These are phyloP conservation scores for Astreopora myriophthalma DNA, from an alignment of 64 coral and sea anemone species.

Conservation along the genomic window DNA sequence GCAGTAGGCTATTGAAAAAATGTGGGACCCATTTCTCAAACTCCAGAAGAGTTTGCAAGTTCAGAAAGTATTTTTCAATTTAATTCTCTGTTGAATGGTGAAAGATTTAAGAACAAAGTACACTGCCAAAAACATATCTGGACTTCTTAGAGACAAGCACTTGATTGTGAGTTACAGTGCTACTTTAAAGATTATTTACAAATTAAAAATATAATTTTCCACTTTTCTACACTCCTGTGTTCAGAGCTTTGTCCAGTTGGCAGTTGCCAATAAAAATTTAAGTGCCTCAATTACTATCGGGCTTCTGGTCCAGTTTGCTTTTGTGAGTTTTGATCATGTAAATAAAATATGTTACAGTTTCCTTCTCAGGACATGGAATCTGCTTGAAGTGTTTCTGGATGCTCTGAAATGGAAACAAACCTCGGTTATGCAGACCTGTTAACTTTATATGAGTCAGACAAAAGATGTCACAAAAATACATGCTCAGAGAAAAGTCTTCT, in stretches of 20 bases:
- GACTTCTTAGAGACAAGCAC: neutral
- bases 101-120: too few species aligned
- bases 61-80: too few species aligned
- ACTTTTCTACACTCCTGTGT: neutral
- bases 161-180: neutral
- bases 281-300: conserved; percentile 70
- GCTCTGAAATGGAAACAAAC: conserved; percentile 48
- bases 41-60: too few species aligned
- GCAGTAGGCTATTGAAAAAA: too few species aligned
- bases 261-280: neutral
- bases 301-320: conserved; percentile 97
- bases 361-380: conserved; percentile 92
- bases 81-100: too few species aligned
- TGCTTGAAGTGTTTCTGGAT: conserved; percentile 97
- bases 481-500: too few species aligned
- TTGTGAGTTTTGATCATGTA: conserved; percentile 99
- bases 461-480: too few species aligned
- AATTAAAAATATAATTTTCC: conserved; percentile 2
- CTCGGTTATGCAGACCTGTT: too few species aligned
- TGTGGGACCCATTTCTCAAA: too few species aligned
- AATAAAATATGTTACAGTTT: conserved; percentile 95
- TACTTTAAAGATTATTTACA: neutral
- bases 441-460: neutral
- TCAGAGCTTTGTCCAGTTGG: neutral
- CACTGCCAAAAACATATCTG: neutral